Base-by-base conservation (phyloP, 2,888 invertebrate genomes). In the Reticulitermes lucifugus region DNA sequence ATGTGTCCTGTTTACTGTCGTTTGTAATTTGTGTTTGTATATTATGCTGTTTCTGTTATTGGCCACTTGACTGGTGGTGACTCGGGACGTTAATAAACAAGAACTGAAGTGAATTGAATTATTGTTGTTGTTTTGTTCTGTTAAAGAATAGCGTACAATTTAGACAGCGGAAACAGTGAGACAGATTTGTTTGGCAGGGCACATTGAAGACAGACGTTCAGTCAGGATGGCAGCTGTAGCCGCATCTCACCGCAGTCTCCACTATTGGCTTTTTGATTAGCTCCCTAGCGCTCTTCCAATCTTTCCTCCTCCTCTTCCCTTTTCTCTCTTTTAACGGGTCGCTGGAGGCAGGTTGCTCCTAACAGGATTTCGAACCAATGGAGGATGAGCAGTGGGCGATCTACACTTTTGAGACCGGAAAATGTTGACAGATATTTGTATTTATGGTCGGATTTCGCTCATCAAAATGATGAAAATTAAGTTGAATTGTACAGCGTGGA, bases 181-280 rank as follows among this genome's bases (percentile, higher is more conserved):
- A 18, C 55, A 18, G 14, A 14, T 55, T 55, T 55, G 55, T 55
- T 55, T 4, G 14, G 55, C 18, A 18, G 55, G 55, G 18, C 12
- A 4, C 55, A 18, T 1, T 14, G 55, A 55, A 65, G 65, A 25
- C 65, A 65, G 65, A 25, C 65, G n/a, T n/a, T 77, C n/a, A 43
- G 51, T 43, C 18, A 25, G 25, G 55, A 29, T 5, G 21, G 5
- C 70, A 43, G 21, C 55, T 41, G 35, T 18, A 46, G 70, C 84
- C 79, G 55, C 77, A 73, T 83, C 77, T 29, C 43, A 29, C 75
- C 79, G 65, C 77, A 79, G 55, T 73, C 73, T 77, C 75, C 86
- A 86, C 87, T 86, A 87, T 87, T 86, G 87, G 86, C 77, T 87
- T 87, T 87, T 87, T 87, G 87, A 87, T 87, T 87, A 87, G 85